Percentiles rank a stretch among this genome's conserved stretches.
phyloP scores from a whole-genome alignment of 2,797 vertebrate genomes.

The Acanthis flammea region DNA sequence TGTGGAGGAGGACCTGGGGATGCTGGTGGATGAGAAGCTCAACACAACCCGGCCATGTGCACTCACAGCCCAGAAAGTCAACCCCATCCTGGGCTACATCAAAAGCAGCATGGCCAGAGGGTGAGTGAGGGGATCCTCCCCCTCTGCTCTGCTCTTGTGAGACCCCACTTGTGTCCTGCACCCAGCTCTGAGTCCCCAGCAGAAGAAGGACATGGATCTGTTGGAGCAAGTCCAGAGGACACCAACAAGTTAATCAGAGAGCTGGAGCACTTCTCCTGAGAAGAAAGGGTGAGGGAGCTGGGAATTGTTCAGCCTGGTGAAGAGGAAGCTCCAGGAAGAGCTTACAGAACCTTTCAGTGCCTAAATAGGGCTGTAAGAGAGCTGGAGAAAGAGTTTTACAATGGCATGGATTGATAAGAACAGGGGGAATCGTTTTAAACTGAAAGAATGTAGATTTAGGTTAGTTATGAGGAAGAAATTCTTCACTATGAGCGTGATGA shows the following conservation, averaged over 20 bases:
- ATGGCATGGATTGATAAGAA: background rate
- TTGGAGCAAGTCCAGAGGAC: background rate
- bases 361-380: background rate
- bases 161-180: fast-evolving
- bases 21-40: background rate
- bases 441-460: background rate
- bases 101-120: background rate
- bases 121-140: background rate
- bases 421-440: background rate
- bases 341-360: background rate
- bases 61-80: background rate
- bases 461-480: background rate
- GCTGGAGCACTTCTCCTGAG: background rate
- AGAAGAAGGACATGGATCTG: background rate
- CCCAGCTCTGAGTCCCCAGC: background rate
- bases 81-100: background rate
- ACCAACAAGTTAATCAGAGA: background rate
- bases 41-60: fast-evolving
- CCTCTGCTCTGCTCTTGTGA: background rate
- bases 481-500: fast-evolving
- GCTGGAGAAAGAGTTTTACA: background rate
- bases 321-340: background rate
- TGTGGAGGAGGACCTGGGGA: background rate
- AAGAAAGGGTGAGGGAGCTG: background rate
- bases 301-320: background rate